Evolutionary conservation across 2,888 invertebrate genomes (phyloP), one percentile per base, ranked within the genome.

Genomic region (Parnassius smintheus): DNA sequence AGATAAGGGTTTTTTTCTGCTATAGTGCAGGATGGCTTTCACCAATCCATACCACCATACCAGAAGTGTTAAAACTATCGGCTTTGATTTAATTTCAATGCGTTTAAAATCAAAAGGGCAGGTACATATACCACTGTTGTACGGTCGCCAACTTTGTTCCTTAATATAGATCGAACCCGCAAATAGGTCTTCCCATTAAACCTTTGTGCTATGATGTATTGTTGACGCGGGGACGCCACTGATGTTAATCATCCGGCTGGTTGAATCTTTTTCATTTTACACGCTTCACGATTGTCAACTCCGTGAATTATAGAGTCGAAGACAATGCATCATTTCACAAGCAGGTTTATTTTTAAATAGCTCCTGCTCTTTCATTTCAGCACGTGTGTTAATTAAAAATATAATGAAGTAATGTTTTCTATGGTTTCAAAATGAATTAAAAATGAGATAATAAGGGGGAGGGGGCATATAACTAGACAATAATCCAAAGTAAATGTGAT

Each of bases 151-250:
- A 9, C 9, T 49, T 13, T 54, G 60, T 60, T 42, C 44, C 50
- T 22, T 10, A 44, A 18, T 61, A 61, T 56, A 57, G 42, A 48
- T 35, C 48, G 9, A 12, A 13, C 2, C 18, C 49, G 41, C 58
- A 59, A 63, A 63, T 63, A 59, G 46, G 25, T 18, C 18, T 51
- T 48, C 59, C 55, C 44, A 52, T 64, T 59, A 59, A 64, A 60
- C 55, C 59, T 56, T 25, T 22, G 54, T 54, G 18, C 42, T 35
- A 50, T 59, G 64, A 59, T 59, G 56, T 51, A 56, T 63, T 60
- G 59, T 59, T 56, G 64, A 59, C 58, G 58, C 54, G 58, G 55
- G 50, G 57, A 62, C 62, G 57, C 57, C 58, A 18, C 35, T 35
- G 35, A 44, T 12, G 44, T 62, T 53, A 62, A 62, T 62, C 62